phyloP scores from a whole-genome alignment of 2,888 invertebrate species.

The Eulithis prunata region DNA sequence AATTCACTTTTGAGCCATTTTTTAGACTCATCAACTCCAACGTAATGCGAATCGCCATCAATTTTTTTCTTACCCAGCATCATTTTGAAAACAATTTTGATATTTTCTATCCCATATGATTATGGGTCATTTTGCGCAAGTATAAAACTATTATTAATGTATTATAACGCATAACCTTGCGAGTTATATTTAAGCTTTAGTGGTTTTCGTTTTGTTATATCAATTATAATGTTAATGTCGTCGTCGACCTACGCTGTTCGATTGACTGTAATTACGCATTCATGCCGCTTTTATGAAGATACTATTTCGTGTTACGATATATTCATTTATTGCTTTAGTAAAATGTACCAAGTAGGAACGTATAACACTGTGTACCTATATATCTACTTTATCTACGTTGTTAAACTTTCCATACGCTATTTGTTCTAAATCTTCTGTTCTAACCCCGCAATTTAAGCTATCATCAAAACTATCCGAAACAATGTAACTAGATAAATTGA shows the following conservation, averaged over 20 bases:
- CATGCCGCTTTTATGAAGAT: too few relatives aligned
- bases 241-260: constrained; percentile 17
- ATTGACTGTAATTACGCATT: constrained; percentile 30
- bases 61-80: constrained; percentile 64
- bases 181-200: constrained; percentile 34
- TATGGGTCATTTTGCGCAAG: constrained; percentile 76
- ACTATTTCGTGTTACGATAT: too few relatives aligned
- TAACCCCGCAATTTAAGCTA: constrained; percentile 23
- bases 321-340: too few relatives aligned
- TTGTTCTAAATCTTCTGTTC: constrained; percentile 18
- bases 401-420: constrained; percentile 2
- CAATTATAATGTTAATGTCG: constrained; percentile 17
- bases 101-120: constrained; percentile 79
- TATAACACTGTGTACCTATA: too few relatives aligned
- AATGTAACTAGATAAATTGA: constrained; percentile 41
- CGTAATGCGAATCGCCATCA: constrained; percentile 71
- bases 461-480: constrained; percentile 31
- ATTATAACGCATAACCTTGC: constrained; percentile 61
- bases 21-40: constrained; percentile 70
- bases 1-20: constrained; percentile 68
- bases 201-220: constrained; percentile 31
- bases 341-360: too few relatives aligned
- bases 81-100: constrained; percentile 73
- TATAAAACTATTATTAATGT: constrained; percentile 80
- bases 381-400: neutral